These are phyloP conservation scores for Parambassis ranga DNA, from an alignment of 2,797 vertebrate genomes.

Conservation along the genomic window DNA sequence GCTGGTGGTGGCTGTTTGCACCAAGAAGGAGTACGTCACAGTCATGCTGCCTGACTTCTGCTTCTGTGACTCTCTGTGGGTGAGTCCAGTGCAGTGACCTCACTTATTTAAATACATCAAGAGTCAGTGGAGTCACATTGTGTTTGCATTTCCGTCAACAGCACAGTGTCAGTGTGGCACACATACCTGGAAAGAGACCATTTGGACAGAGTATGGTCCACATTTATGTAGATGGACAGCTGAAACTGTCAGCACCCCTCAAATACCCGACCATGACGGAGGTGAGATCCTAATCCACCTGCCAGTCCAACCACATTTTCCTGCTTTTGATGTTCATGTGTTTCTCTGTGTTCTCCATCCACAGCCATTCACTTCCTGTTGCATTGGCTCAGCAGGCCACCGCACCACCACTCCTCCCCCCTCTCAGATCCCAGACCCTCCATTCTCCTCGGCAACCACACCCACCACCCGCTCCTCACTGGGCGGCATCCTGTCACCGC, in stretches of 20 bases:
- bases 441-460: constrained; percentile 82
- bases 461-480: constrained; percentile 87
- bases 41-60: constrained; percentile 95
- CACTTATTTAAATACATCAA: neutral
- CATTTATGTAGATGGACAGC: constrained; percentile 96
- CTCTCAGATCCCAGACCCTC: constrained; percentile 95
- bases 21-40: constrained; percentile 95
- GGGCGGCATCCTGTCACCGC: constrained; percentile 87
- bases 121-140: too few species aligned
- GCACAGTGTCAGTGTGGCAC: constrained; percentile 94
- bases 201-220: constrained; percentile 96
- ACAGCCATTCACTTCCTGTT: constrained; percentile 93
- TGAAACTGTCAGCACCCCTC: constrained; percentile 91
- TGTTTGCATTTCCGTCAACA: constrained; percentile 63
- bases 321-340: neutral
- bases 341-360: neutral
- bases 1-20: constrained; percentile 95
- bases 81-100: constrained; percentile 63
- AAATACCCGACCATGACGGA: constrained; percentile 95
- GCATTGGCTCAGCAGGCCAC: constrained; percentile 96
- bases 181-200: constrained; percentile 93
- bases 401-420: constrained; percentile 96
- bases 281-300: constrained; percentile 73
- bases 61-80: constrained; percentile 98
- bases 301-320: neutral